Percentiles rank a stretch among this genome's conserved stretches.
Conservation (phyloP, 2,113 vertebrate species). For the Otis tarda region DNA sequence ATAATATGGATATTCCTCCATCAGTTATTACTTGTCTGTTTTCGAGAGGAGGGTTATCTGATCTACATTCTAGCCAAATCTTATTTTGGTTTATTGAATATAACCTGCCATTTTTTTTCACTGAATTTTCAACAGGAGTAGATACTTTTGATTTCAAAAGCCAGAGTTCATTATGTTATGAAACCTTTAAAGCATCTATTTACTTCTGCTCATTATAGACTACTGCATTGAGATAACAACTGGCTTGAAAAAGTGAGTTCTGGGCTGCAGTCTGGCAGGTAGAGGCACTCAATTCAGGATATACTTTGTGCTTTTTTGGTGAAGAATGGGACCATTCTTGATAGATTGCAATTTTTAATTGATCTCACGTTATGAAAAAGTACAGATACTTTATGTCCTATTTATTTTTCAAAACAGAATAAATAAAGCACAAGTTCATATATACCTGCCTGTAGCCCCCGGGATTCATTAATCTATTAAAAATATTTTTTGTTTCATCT, state of each 20-base stretch:
- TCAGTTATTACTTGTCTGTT: rapidly evolving
- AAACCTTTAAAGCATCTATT: neutral
- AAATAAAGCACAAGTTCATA: neutral
- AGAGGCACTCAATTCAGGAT: neutral
- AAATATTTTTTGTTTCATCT: too few relatives aligned
- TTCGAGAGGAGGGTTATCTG: neutral
- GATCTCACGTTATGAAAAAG: conserved; percentile 16
- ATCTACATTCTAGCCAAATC: neutral
- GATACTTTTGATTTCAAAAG: neutral
- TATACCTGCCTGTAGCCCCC: neutral
- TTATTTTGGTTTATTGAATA: neutral
- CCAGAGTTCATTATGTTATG: neutral
- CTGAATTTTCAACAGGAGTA: neutral
- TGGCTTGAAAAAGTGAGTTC: neutral
- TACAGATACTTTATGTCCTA: neutral
- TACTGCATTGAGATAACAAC: neutral
- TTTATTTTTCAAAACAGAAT: neutral
- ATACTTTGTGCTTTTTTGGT: conserved; percentile 2
- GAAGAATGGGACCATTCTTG: conserved; percentile 12
- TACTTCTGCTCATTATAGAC: neutral
- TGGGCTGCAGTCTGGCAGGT: neutral
- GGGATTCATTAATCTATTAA: too few relatives aligned
- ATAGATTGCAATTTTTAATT: conserved; percentile 55
- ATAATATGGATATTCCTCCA: too few relatives aligned
- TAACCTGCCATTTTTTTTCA: neutral